phyloP scores from a whole-genome alignment of 2,113 vertebrate species.

The Haemorhous mexicanus region DNA sequence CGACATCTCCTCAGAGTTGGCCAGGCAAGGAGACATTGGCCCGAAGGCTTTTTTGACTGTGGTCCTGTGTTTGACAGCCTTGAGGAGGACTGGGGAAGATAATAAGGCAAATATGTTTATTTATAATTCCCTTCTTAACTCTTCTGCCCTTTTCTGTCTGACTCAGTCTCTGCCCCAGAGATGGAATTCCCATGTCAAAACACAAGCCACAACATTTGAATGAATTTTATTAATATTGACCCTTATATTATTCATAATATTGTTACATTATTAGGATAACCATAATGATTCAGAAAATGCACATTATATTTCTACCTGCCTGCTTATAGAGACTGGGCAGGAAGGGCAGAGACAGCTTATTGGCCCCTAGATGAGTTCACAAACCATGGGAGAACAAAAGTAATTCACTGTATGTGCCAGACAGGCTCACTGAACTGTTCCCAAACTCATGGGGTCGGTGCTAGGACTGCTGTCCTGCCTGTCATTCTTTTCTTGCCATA shows the following conservation, averaged over 20 bases:
- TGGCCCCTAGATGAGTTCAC: accelerated
- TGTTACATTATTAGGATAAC: not conserved
- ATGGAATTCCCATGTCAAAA: slow-evolving; percentile 4
- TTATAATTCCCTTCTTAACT: not conserved
- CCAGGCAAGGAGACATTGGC: not conserved
- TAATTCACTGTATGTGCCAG: accelerated
- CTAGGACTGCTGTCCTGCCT: not conserved
- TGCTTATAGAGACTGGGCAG: not conserved
- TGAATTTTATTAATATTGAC: not conserved
- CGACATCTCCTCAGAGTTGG: not conserved
- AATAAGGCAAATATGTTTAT: not conserved
- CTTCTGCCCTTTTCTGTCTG: not conserved
- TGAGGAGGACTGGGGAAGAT: not conserved
- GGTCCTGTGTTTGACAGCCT: not conserved
- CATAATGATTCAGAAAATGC: not conserved
- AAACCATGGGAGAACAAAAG: not conserved
- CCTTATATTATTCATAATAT: not conserved
- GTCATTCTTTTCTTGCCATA: not conserved
- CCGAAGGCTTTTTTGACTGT: accelerated
- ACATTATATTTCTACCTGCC: not conserved
- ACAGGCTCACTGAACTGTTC: not conserved
- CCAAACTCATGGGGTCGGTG: accelerated
- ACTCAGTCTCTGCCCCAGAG: not conserved
- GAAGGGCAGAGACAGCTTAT: not conserved
- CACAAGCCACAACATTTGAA: not conserved